Evolutionary conservation across 2,797 vertebrate species (phyloP).

Genomic region (Mastacembelus armatus): DNA sequence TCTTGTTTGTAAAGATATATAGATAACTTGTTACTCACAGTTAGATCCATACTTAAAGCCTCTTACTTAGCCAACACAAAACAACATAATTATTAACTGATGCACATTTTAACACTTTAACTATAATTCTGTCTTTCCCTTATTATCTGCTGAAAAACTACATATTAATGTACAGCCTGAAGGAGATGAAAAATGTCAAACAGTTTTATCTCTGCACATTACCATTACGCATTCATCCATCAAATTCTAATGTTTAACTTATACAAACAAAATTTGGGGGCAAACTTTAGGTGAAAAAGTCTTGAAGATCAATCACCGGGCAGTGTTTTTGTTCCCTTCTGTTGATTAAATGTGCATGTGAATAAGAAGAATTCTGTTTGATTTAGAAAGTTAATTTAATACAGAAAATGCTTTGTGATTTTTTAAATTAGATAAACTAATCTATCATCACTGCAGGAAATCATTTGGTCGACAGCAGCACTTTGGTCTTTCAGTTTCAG

Average conservation of each 20-base stretch:
- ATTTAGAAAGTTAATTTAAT: constrained; percentile 1
- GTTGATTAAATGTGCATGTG: constrained; percentile 7
- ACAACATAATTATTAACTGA: not conserved
- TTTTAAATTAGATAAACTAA: constrained; percentile 20
- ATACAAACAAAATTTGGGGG: constrained; percentile 8
- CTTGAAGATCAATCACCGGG: constrained; percentile 5
- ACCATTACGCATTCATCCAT: constrained; percentile 1
- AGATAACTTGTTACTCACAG: too few relatives aligned
- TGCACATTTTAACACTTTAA: not conserved
- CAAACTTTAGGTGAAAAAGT: constrained; percentile 1
- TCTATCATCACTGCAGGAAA: constrained; percentile 11
- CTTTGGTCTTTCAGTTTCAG: not conserved
- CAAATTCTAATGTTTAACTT: constrained; percentile 29
- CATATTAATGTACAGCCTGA: not conserved
- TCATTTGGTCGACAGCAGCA: constrained; percentile 2
- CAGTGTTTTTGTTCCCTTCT: not conserved
- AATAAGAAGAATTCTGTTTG: constrained; percentile 5
- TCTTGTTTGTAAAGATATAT: too few relatives aligned
- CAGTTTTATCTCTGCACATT: too few relatives aligned
- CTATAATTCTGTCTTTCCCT: not conserved
- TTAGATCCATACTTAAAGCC: too few relatives aligned
- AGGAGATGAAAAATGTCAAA: too few relatives aligned
- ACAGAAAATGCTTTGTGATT: constrained; percentile 18
- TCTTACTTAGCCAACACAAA: too few relatives aligned
- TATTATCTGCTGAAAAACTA: not conserved